Evolutionary conservation across 1,140 invertebrate species (phyloP), one percentile per base, ranked within the genome.

Genomic region (Cyclina sinensis): DNA sequence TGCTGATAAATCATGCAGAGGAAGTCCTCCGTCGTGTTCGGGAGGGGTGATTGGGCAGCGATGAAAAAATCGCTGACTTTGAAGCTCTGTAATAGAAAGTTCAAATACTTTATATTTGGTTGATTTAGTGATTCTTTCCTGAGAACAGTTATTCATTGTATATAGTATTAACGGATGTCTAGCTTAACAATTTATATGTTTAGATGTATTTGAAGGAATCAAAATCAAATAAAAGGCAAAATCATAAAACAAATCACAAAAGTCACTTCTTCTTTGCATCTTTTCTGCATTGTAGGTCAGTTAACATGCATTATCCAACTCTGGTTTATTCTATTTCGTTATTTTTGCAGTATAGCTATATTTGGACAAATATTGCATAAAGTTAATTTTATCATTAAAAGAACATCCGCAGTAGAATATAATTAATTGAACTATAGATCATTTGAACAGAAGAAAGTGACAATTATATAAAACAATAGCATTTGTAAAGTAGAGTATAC

Each of bases 41-140:
- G 24, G 5, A 80, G 76, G 14, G 76, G 76, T 27, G 76, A 54
- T n/a, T 80, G 76, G 24, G 76, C 76, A 21, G 51, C 76, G 37
- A 80, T 80, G 30, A 46, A 80, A 3, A 24, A 14, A 32, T 57
- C n/a, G 24, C 57, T 80, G 46, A 37, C 57, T 30, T 59, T 80
- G 76, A 80, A 80, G 37, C 76, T 80, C 76, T 80, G 76, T 4
- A 62, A 62, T 27, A 18, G 14, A 18, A 16, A 21, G 21, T 16
- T 57, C 14, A 18, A 7, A 48, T 48, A 11, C 7, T 57, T 54
- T 54, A 14, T 54, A 54, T 3, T 54, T 18, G 21, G 2, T 54
- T 11, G 21, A 3, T 54, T 18, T 54, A 54, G 51, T 54, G 9
- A 54, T 54, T 14, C 21, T 54, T 18, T 54, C 21, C 7, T 54